Conservation (phyloP, 2,797 vertebrate genomes). For the Forpus xanthops region DNA sequence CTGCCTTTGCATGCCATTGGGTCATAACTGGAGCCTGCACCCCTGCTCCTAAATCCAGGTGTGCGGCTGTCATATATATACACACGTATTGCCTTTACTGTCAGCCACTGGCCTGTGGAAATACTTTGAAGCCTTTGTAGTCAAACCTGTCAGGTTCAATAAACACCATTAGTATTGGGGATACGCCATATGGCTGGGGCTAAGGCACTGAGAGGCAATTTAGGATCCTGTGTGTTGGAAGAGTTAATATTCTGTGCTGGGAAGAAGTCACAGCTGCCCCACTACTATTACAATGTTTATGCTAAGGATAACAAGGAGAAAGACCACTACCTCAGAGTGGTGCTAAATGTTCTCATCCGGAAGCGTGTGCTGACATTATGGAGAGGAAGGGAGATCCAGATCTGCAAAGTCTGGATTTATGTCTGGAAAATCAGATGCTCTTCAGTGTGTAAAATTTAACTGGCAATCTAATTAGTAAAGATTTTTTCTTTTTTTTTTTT, state of each 20-base stretch:
- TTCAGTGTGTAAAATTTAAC: background rate
- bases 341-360: accelerated
- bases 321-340: background rate
- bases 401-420: background rate
- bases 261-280: background rate
- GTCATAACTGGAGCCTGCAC: background rate
- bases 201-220: background rate
- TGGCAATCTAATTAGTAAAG: background rate
- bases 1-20: background rate
- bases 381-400: background rate
- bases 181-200: accelerated
- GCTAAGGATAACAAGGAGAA: background rate
- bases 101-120: background rate
- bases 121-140: background rate
- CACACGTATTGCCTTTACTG: accelerated
- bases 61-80: background rate
- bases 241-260: background rate
- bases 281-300: background rate
- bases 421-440: background rate
- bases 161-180: background rate
- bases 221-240: background rate
- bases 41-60: background rate
- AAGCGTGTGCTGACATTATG: accelerated
- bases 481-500: background rate
- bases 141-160: accelerated